Evolutionary conservation across 1,140 invertebrate genomes (phyloP).

Genomic region (Lordiphosa collinella): DNA sequence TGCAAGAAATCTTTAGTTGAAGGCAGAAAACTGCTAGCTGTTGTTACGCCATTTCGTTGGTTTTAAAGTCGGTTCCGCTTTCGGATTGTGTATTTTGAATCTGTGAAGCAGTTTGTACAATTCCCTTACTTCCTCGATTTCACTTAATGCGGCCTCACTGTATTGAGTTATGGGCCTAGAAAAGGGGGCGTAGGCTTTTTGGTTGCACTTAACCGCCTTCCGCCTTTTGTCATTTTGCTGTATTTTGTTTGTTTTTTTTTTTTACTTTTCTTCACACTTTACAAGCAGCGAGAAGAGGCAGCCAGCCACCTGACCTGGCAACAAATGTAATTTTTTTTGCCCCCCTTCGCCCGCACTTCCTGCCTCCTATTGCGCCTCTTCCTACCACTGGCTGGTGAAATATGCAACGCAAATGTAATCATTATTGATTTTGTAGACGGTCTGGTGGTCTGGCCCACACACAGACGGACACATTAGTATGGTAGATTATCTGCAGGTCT

Average conservation of each 20-base stretch:
- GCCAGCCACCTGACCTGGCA: slow-evolving; percentile 61
- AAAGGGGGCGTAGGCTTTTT: slow-evolving; percentile 35
- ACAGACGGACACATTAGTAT: slow-evolving; percentile 67
- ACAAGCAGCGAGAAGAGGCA: slow-evolving; percentile 9
- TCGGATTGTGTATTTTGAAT: no score
- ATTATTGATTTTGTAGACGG: slow-evolving; percentile 75
- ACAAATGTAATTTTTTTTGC: slow-evolving; percentile 64
- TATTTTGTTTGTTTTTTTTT: slow-evolving; percentile 18
- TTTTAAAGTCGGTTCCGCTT: no score
- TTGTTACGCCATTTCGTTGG: no score
- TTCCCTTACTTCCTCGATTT: neutral
- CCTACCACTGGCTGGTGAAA: slow-evolving; percentile 50
- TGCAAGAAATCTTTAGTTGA: no score
- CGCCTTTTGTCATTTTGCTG: slow-evolving; percentile 49
- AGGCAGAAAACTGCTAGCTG: no score
- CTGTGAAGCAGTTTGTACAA: no score
- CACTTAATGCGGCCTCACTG: neutral
- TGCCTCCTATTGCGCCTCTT: neutral
- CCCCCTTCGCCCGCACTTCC: slow-evolving; percentile 9
- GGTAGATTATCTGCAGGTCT: slow-evolving; percentile 63
- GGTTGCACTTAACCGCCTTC: slow-evolving; percentile 70
- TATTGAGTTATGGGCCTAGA: slow-evolving; percentile 5
- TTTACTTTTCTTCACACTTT: slow-evolving; percentile 58
- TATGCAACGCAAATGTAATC: slow-evolving; percentile 76
- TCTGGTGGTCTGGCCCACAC: slow-evolving; percentile 16